Evolutionary conservation across 2,113 vertebrate species (phyloP).

Genomic region (Butorides virescens): DNA sequence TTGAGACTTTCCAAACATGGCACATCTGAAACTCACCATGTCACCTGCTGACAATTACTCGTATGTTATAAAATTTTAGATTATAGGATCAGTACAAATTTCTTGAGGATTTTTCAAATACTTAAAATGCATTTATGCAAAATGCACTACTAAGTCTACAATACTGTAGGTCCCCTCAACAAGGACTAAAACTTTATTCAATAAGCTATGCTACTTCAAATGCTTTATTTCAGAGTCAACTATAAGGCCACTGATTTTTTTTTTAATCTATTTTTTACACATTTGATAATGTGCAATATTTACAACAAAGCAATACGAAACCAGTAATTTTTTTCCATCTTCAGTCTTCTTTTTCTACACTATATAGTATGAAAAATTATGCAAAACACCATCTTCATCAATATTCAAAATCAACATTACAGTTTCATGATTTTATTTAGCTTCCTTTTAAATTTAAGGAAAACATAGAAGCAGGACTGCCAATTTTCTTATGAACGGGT

Average conservation of each 20-base stretch:
- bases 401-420: not conserved
- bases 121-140: constrained; percentile 46
- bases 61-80: not conserved
- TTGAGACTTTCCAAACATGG: not conserved
- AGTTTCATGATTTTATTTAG: not conserved
- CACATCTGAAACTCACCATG: not conserved
- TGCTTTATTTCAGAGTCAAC: not conserved
- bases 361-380: not conserved
- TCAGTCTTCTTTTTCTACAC: not conserved
- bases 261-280: not conserved
- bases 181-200: not conserved
- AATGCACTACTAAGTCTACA: constrained; percentile 36
- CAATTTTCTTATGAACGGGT: not conserved
- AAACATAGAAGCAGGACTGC: not conserved
- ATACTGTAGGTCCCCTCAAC: constrained; percentile 70
- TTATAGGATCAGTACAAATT: constrained; percentile 77
- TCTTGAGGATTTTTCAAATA: constrained; percentile 64
- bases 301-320: not conserved
- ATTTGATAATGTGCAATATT: not conserved
- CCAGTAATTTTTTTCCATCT: not conserved
- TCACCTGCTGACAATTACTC: not conserved
- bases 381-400: not conserved
- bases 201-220: not conserved
- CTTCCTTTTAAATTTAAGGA: not conserved
- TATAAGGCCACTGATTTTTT: not conserved